Evolutionary conservation across 2,113 vertebrate genomes (phyloP).

Genomic region (Haplochromis burtoni): DNA sequence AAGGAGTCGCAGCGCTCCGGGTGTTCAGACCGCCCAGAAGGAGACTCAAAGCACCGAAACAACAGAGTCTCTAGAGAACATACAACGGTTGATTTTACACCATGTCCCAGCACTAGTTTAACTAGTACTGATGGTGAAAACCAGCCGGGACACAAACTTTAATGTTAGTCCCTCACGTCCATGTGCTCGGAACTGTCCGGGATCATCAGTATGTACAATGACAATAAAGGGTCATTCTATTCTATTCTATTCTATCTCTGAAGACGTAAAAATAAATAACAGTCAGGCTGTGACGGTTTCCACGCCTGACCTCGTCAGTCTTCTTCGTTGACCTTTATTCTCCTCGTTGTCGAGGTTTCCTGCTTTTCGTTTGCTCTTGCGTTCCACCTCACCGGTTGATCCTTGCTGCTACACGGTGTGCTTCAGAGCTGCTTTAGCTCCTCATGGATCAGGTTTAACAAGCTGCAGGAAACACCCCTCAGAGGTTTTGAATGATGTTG

Average conservation of each 20-base stretch:
- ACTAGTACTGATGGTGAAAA: background rate
- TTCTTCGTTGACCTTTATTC: background rate
- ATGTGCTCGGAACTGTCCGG: accelerated
- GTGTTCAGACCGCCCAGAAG: background rate
- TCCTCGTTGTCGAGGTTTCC: accelerated
- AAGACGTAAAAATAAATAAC: background rate
- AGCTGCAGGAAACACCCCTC: background rate
- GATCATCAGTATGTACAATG: background rate
- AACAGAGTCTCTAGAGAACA: background rate
- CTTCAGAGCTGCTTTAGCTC: background rate
- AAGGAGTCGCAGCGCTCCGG: background rate
- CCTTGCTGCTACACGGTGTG: background rate
- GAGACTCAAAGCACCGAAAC: background rate
- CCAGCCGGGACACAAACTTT: background rate
- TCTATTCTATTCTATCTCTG: background rate
- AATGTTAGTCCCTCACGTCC: background rate
- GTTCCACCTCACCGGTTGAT: background rate
- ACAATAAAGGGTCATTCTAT: background rate
- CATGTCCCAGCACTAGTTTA: background rate
- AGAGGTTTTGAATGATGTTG: background rate
- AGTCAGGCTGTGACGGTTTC: background rate
- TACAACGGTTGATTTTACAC: background rate
- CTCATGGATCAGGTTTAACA: background rate
- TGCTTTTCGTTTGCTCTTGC: background rate
- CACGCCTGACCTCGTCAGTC: background rate